Evolutionary conservation across 2,888 invertebrate species (phyloP).

Genomic region (Panzeria rudis): DNA sequence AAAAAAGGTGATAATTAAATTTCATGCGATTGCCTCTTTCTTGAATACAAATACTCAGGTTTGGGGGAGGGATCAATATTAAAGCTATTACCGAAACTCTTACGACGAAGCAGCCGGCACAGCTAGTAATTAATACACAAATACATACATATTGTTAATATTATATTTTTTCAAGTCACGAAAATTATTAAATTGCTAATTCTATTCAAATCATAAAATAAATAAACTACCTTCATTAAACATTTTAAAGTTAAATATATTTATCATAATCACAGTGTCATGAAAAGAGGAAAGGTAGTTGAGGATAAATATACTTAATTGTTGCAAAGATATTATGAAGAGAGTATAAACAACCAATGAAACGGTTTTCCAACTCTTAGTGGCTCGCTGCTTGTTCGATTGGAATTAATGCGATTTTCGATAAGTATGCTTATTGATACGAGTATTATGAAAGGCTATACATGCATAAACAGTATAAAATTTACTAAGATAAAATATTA

Average conservation of each 20-base stretch:
- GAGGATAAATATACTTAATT: neutral
- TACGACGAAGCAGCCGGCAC: too few relatives aligned
- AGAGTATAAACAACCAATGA: neutral
- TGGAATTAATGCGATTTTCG: constrained; percentile 24
- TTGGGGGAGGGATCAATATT: neutral
- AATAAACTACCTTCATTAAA: neutral
- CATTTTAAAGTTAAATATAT: neutral
- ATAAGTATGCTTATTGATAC: neutral
- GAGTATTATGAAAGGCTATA: neutral
- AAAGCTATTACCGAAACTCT: too few relatives aligned
- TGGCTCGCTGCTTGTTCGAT: neutral
- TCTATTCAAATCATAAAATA: neutral
- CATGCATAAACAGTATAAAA: too few relatives aligned
- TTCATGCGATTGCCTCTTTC: neutral
- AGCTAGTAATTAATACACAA: too few relatives aligned
- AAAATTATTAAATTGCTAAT: neutral
- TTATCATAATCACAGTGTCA: neutral
- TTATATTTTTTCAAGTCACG: too few relatives aligned
- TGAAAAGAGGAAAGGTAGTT: neutral
- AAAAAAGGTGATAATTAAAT: neutral
- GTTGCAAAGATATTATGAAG: neutral
- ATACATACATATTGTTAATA: too few relatives aligned
- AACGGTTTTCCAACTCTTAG: neutral
- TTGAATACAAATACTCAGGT: neutral
- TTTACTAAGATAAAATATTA: too few relatives aligned